Conservation (phyloP, 1,140 invertebrate genomes). For the Tyrophagus putrescentiae region DNA sequence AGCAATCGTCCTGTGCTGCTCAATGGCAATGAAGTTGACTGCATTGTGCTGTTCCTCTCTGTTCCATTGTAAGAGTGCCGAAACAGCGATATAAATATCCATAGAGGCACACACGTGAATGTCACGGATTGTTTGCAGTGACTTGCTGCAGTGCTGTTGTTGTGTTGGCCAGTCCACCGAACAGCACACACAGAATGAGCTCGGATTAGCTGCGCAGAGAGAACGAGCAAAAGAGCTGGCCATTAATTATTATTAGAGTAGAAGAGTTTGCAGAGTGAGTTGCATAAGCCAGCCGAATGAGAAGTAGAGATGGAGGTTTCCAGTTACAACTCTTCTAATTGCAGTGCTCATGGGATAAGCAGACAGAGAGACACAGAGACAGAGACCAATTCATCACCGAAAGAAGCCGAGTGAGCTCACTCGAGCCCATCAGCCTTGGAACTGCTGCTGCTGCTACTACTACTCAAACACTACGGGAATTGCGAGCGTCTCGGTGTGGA, state of each 20-base stretch:
- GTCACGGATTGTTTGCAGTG: constrained; percentile 2
- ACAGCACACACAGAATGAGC: not conserved
- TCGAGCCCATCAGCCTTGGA: constrained; percentile 13
- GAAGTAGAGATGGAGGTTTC: too few species aligned
- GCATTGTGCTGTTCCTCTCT: too few species aligned
- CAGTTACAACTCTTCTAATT: too few species aligned
- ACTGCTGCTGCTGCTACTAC: too few species aligned
- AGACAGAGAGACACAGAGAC: too few species aligned
- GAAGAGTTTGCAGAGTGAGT: not conserved
- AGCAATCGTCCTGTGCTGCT: too few species aligned
- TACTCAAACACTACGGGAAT: constrained; percentile 10
- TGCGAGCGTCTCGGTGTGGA: too few species aligned
- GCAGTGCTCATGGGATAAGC: constrained; percentile 6
- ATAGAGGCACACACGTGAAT: constrained; percentile 3
- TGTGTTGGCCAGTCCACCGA: too few species aligned
- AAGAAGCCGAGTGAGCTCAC: not conserved
- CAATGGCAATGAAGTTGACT: too few species aligned
- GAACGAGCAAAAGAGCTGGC: not conserved
- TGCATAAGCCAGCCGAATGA: constrained; percentile 1
- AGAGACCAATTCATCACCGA: constrained; percentile 13
- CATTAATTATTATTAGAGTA: not conserved
- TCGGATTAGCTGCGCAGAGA: not conserved
- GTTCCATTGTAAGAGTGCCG: too few species aligned
- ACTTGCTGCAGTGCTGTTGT: too few species aligned
- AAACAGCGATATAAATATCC: not conserved